Evolutionary conservation across 2,888 invertebrate genomes (phyloP), one percentile per base, ranked within the genome.

Genomic region (Caenorhabditis afra): DNA sequence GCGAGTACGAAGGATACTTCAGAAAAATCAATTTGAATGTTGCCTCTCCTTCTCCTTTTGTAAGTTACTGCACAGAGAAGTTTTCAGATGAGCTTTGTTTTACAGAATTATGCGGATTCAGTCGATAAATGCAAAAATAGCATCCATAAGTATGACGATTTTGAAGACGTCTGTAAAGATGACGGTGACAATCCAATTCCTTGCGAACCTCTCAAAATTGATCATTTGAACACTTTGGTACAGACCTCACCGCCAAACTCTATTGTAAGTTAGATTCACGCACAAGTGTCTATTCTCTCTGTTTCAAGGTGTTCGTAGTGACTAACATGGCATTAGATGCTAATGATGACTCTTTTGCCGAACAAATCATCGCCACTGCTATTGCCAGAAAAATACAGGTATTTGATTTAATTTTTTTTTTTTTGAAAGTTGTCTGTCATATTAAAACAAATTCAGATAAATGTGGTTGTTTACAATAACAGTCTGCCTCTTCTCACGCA

Each of bases 371-470:
- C 22, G 64, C 67, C 3, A 68, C 74, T n/a, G 74, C 79, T 0
- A 79, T 79, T 37, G 67, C 79, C n/a, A 57, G 49, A 16, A 23
- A 58, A 50, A 74, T 79, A 22, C 79, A 79, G 22, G 73, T 79
- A 18, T 5, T 39, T 45, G n/a, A n/a, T n/a, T n/a, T n/a, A n/a
- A n/a, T n/a, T n/a, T n/a, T 50, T 11, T 12, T 5, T 20, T n/a
- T 23, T 22, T 10, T 58, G 12, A 57, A 37, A 29, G 5, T 20
- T 20, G 7, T n/a, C n/a, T n/a, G n/a, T n/a, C n/a, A n/a, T 29
- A 29, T 29, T 29, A 29, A 29, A 29, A 29, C 29, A 29, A 29
- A 18, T 37, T 22, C 55, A 76, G 76, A 76, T 76, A 50, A 67
- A 76, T 12, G 76, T 76, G 1, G 8, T 76, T 12, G 62, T 76